Percentiles rank a stretch among this genome's conserved stretches.
Conservation (phyloP, 1,140 invertebrate genomes). For the Asobara japonica region DNA sequence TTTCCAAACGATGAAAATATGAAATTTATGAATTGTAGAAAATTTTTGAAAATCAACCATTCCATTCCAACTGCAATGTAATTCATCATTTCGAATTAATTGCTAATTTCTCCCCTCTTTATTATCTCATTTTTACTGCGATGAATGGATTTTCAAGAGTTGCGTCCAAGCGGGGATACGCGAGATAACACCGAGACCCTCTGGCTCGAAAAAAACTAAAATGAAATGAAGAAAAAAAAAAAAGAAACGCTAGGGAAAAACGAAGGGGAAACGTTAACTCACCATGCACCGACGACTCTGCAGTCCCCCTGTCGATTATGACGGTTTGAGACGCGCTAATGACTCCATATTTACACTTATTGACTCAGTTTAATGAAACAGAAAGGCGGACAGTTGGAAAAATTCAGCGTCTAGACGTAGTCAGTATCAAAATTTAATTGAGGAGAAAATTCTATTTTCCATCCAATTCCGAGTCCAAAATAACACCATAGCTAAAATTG, state of each 20-base stretch:
- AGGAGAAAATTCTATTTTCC: conserved; percentile 8
- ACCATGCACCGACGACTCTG: conserved; percentile 1
- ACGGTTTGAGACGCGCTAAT: conserved; percentile 5
- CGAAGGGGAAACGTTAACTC: not conserved
- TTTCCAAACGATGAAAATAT: too few species aligned
- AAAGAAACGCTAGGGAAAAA: not conserved
- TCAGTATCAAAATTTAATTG: not conserved
- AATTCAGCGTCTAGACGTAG: not conserved
- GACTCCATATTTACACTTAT: conserved; percentile 7
- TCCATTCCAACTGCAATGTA: too few species aligned
- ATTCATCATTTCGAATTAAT: too few species aligned
- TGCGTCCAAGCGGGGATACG: not conserved
- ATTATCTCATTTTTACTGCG: too few species aligned
- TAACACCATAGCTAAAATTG: too few species aligned
- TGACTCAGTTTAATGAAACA: conserved; percentile 7
- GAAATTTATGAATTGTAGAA: too few species aligned
- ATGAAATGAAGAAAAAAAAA: too few species aligned
- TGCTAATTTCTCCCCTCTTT: too few species aligned
- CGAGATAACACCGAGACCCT: not conserved
- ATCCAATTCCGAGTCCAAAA: not conserved
- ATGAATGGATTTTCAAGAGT: too few species aligned
- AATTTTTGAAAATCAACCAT: too few species aligned
- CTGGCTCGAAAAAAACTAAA: not conserved
- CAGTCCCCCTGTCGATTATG: not conserved
- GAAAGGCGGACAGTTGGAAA: not conserved